Percentiles rank a stretch among this genome's conserved stretches.
phyloP scores from a whole-genome alignment of 2,113 vertebrate species.

The Semnornis frantzii region DNA sequence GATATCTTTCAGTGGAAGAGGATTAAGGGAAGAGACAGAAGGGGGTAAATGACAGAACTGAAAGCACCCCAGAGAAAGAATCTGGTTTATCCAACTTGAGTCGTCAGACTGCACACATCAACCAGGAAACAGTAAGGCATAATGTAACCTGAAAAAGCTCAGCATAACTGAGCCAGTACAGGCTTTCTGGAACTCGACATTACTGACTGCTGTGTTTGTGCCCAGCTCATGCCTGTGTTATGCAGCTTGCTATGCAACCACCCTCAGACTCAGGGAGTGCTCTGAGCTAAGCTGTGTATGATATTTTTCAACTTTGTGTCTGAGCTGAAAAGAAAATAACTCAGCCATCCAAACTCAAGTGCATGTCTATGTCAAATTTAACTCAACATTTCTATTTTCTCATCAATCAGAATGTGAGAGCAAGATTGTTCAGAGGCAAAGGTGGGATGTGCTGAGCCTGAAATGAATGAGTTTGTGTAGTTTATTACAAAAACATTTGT shows the following conservation, averaged over 20 bases:
- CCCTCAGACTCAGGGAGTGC: not conserved
- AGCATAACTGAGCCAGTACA: rapidly evolving
- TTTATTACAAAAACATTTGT: not conserved
- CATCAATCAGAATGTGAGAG: not conserved
- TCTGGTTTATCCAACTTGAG: rapidly evolving
- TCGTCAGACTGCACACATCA: not conserved
- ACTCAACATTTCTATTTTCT: not conserved
- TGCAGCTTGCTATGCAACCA: not conserved
- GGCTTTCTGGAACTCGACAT: not conserved
- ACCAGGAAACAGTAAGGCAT: not conserved
- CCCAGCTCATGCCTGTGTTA: rapidly evolving
- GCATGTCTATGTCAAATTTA: not conserved
- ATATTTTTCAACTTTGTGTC: not conserved
- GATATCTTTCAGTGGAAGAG: not conserved
- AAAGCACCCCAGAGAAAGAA: not conserved
- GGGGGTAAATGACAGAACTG: not conserved
- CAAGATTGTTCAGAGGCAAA: not conserved
- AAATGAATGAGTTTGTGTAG: too few species aligned
- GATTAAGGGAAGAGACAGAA: not conserved
- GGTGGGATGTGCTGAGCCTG: not conserved
- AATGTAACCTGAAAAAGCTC: not conserved
- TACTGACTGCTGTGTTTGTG: not conserved
- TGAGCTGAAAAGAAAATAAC: not conserved
- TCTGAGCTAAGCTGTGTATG: not conserved
- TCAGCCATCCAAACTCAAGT: not conserved